Evolutionary conservation across 2,888 invertebrate genomes (phyloP).

Genomic region (Aporophyla lueneburgensis): DNA sequence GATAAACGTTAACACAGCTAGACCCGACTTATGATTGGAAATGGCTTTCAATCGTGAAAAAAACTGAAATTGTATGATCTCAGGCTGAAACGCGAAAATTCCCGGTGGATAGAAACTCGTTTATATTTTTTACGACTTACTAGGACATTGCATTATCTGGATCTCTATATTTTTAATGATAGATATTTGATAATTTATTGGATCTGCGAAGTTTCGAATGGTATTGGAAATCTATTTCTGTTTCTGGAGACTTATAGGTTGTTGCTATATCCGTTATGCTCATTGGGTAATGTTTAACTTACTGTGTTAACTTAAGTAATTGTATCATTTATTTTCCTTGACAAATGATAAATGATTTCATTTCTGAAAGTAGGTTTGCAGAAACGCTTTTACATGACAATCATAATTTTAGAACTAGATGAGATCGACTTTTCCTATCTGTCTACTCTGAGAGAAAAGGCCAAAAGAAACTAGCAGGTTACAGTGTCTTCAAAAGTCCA

Average conservation of each 20-base stretch:
- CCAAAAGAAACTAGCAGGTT: no score
- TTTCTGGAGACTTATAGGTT: not conserved
- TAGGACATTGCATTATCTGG: slow-evolving; percentile 18
- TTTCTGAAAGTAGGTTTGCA: no score
- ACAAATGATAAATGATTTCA: no score
- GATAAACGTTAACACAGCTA: slow-evolving; percentile 51
- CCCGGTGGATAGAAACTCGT: slow-evolving; percentile 52
- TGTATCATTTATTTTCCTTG: not conserved
- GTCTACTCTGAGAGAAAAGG: no score
- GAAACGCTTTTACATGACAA: no score
- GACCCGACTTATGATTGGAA: slow-evolving; percentile 55
- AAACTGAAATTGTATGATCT: slow-evolving; percentile 47
- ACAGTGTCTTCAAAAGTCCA: no score
- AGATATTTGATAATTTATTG: slow-evolving; percentile 16
- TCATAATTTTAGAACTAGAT: no score
- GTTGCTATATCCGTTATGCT: not conserved
- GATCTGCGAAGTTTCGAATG: not conserved
- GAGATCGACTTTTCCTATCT: no score
- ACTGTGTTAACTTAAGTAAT: no score
- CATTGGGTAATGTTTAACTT: not conserved
- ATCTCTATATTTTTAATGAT: slow-evolving; percentile 21
- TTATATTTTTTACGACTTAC: slow-evolving; percentile 60
- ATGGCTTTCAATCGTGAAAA: slow-evolving; percentile 55
- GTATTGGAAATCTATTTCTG: slow-evolving; percentile 13
- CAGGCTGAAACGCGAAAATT: slow-evolving; percentile 34